Evolutionary conservation across 2,113 vertebrate species (phyloP), one percentile per base, ranked within the genome.

Genomic region (Strix uralensis): DNA sequence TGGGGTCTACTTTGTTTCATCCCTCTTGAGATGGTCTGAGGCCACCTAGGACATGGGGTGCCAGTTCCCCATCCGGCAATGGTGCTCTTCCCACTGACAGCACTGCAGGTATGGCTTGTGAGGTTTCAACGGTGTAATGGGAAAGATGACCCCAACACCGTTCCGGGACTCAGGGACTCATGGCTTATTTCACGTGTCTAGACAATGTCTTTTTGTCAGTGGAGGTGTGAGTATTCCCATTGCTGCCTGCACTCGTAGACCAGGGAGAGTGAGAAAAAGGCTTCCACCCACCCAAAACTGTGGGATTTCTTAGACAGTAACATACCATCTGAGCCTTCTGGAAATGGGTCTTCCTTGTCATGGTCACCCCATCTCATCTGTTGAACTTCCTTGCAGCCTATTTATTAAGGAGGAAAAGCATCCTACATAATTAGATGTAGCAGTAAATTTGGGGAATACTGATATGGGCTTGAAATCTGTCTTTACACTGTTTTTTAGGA

Each of bases 401-500:
- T 83, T 94, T 74, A 29, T 71, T 74, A 54, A 81, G 47, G 25
- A 58, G 34, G 19, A 12, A 78, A 71, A 86, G 36, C 11, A 19
- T 34, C 9, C 44, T 91, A 22, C 46, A 3, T 55, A 63, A 38
- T 44, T 46, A 54, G 16, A 36, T 79, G 34, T 40, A 27, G 34
- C 20, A 54, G 57, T 79, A 75, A 44, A 34, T 61, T 51, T 70
- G 34, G 27, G 21, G 6, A 75, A 22, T 52, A 22, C 18, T 70
- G 52, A 15, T 26, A 11, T 2, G 3, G 16, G 13, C 27, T 79
- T 73, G 46, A 94, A 75, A 80, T 66, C 51, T 93, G 30, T n/a
- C 26, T 83, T 83, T 75, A 36, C 8, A 6, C 44, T 94, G 30
- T 88, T 58, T 95, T 96, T 63, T 79, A 98, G 98, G 87, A 57